Conservation (phyloP, 37 sponge, comb jelly and placozoan species). For the Ianthella basta region DNA sequence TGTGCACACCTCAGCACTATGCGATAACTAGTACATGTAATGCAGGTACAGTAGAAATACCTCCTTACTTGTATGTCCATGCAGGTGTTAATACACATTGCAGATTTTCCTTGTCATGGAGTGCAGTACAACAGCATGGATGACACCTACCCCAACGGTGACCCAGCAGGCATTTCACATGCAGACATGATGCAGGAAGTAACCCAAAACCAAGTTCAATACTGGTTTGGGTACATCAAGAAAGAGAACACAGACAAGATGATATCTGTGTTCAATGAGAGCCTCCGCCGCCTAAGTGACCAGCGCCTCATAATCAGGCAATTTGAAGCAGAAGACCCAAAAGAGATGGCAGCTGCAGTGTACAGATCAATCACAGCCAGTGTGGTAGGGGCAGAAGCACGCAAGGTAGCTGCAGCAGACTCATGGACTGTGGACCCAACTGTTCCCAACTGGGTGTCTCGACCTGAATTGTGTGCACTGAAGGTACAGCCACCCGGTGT, state of each 20-base stretch:
- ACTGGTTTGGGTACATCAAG: conserved; percentile 83
- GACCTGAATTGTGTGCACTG: no score
- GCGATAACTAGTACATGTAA: no score
- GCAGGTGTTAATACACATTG: conserved; percentile 79
- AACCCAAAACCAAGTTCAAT: conserved; percentile 48
- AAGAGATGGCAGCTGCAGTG: conserved; percentile 52
- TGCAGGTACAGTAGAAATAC: no score
- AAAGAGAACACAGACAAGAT: conserved; percentile 64
- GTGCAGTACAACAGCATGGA: conserved; percentile 45
- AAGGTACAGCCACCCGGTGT: conserved; percentile 50
- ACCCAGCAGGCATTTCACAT: conserved; percentile 74
- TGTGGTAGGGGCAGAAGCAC: not conserved
- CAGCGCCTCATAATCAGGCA: conserved; percentile 58
- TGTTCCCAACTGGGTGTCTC: no score
- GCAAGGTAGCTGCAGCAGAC: no score
- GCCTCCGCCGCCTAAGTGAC: conserved; percentile 42
- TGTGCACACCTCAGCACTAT: no score
- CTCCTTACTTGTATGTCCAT: no score
- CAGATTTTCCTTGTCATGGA: conserved; percentile 82
- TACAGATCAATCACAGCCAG: conserved; percentile 3
- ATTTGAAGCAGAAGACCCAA: conserved; percentile 59
- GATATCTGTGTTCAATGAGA: conserved; percentile 73
- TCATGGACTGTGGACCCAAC: no score
- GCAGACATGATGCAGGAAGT: conserved; percentile 70
- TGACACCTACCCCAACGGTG: conserved; percentile 69